Base-by-base conservation (phyloP, 30 jellyfish, hydroid and myxozoan genomes). In the Phacellophora camtschatica region DNA sequence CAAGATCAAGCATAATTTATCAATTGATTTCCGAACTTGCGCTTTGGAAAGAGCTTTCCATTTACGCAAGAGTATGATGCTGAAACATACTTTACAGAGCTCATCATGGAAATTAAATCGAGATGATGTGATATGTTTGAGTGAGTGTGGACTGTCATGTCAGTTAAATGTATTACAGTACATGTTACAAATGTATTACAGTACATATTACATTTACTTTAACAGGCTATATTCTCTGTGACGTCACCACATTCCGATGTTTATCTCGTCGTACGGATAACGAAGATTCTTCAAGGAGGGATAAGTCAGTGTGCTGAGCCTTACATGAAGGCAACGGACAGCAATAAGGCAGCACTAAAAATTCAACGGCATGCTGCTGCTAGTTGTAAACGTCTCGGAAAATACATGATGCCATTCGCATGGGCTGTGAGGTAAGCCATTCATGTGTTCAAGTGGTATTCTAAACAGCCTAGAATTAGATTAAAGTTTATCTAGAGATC, bases 231-330 rank as follows among this genome's bases (percentile, higher is more conserved):
- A 25, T 94, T 87, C 80, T 80, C 99, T 6, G 99, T 94, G 27
- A 73, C 92, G 12, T 43, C 92, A 13, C 97, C 99, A 11, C 99
- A 94, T 46, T 45, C 96, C 3, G 99, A 94, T 2, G 91, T 94
- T 5, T 94, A 87, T 66, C 66, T 94, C 18, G 88, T 94, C 43
- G 69, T 94, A 82, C 69, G 99, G 20, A 83, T 94, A 19, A 78
- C 90, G 29, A 94, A 94, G 77, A 73, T 94, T 43, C 88, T 94
- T 35, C 99, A 94, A 82, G 99, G 99, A 1, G 97, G 99, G 3
- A 94, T 94, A 24, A 81, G 95, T 16, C 97, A 87, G 80, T 94
- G 99, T 48, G 87, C 96, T 9, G 99, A 94, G 75, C 97, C 99
- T 3, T 94, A 94, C 83, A 94, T 94, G 74, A 94, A 83, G 45